phyloP scores from a whole-genome alignment of 2,888 invertebrate genomes.

The Sussaba pulchella region DNA sequence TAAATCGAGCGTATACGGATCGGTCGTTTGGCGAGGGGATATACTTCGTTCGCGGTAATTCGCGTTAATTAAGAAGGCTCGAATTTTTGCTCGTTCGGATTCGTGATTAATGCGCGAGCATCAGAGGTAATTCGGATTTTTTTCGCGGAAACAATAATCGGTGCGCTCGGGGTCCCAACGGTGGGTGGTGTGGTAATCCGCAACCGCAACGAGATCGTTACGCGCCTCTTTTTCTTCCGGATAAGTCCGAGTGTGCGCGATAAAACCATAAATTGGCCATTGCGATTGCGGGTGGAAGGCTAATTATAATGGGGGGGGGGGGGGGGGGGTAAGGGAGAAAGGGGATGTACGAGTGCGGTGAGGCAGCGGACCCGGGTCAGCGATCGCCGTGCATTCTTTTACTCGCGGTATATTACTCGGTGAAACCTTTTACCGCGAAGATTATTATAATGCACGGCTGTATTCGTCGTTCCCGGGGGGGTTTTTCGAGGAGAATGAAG shows the following conservation, averaged over 20 bases:
- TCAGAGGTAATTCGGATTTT: constrained; percentile 13
- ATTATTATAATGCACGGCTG: constrained; percentile 24
- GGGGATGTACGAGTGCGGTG: neutral
- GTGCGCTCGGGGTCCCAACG: constrained; percentile 12
- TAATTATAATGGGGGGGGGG: constrained; percentile 21
- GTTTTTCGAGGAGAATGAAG: constrained; percentile 31
- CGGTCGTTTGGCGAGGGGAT: constrained; percentile 21
- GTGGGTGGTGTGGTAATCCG: constrained; percentile 25
- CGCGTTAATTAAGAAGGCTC: constrained; percentile 30
- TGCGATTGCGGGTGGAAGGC: constrained; percentile 22
- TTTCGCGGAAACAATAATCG: constrained; percentile 41
- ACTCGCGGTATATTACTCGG: too few relatives aligned
- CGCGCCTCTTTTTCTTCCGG: constrained; percentile 39
- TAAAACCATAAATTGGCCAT: constrained; percentile 42
- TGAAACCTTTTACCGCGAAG: neutral
- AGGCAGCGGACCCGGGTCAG: constrained; percentile 22
- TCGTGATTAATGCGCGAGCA: constrained; percentile 15
- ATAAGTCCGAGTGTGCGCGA: constrained; percentile 10
- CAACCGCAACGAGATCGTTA: constrained; percentile 3
- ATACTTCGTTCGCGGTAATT: too few relatives aligned
- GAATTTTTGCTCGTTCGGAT: constrained; percentile 5
- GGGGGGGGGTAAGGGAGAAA: neutral
- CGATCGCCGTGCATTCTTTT: constrained; percentile 4
- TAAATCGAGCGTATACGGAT: constrained; percentile 43
- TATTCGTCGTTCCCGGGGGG: neutral